These are phyloP conservation scores for Myotis lucifugus DNA, from an alignment of 2,113 vertebrate genomes.

Conservation along the genomic window DNA sequence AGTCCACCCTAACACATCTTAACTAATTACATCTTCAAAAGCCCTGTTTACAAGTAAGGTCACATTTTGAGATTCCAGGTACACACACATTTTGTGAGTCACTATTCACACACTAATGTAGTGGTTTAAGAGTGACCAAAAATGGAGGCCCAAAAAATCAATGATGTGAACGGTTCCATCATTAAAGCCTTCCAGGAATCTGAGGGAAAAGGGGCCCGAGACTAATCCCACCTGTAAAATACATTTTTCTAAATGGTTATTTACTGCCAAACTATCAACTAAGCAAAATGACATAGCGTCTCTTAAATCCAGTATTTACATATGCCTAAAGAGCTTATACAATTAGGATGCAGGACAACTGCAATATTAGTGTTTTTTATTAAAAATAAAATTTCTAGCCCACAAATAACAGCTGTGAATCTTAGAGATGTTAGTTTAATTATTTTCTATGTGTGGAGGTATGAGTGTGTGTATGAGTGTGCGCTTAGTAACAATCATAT, in stretches of 20 bases:
- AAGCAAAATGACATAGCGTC: neutral
- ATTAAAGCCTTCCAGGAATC: neutral
- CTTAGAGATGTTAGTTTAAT: neutral
- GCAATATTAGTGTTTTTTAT: neutral
- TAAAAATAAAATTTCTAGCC: neutral
- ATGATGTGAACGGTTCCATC: neutral
- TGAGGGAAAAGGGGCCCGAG: neutral
- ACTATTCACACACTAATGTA: neutral
- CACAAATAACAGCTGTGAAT: neutral
- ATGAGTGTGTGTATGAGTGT: neutral
- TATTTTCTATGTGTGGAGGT: neutral
- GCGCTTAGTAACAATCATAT: neutral
- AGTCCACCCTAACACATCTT: neutral
- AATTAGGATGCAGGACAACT: neutral
- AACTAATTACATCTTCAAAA: neutral
- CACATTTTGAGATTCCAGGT: neutral
- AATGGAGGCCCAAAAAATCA: neutral
- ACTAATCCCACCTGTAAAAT: neutral
- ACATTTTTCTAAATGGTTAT: neutral
- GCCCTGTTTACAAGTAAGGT: neutral
- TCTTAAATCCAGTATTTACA: neutral
- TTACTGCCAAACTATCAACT: neutral
- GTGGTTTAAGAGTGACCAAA: neutral
- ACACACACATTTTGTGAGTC: neutral
- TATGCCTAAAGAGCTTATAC: neutral